phyloP scores from a whole-genome alignment of 2,888 invertebrate genomes.

The Halocaridina rubra region DNA sequence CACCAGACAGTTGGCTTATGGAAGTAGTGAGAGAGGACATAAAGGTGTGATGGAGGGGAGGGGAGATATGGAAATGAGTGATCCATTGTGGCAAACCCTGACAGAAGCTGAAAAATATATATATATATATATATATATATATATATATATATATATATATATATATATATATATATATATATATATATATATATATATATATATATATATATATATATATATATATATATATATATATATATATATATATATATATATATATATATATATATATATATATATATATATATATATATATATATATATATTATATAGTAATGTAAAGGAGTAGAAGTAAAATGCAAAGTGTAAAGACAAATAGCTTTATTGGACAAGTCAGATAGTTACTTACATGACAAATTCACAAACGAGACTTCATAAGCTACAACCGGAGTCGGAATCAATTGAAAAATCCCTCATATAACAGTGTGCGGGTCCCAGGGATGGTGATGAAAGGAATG shows the following conservation, averaged over 20 bases:
- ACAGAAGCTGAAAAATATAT: too few relatives aligned
- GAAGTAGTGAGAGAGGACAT: too few relatives aligned
- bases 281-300: conserved; percentile 19
- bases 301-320: not conserved
- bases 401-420: conserved; percentile 67
- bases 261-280: conserved; percentile 25
- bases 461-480: conserved; percentile 60
- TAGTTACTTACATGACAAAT: conserved; percentile 67
- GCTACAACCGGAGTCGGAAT: conserved; percentile 65
- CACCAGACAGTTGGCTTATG: too few relatives aligned
- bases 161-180: not conserved
- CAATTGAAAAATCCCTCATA: conserved; percentile 63
- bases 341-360: conserved; percentile 67
- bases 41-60: too few relatives aligned
- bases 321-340: not conserved
- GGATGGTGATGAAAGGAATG: conserved; percentile 39
- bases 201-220: conserved; percentile 5
- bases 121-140: not conserved
- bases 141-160: not conserved
- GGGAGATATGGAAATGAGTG: too few relatives aligned
- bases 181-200: conserved; percentile 13
- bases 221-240: conserved; percentile 25
- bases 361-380: conserved; percentile 69
- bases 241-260: conserved; percentile 22
- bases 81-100: too few relatives aligned